Conservation (phyloP, 2,113 vertebrate genomes). For the Vireo altiloquus region DNA sequence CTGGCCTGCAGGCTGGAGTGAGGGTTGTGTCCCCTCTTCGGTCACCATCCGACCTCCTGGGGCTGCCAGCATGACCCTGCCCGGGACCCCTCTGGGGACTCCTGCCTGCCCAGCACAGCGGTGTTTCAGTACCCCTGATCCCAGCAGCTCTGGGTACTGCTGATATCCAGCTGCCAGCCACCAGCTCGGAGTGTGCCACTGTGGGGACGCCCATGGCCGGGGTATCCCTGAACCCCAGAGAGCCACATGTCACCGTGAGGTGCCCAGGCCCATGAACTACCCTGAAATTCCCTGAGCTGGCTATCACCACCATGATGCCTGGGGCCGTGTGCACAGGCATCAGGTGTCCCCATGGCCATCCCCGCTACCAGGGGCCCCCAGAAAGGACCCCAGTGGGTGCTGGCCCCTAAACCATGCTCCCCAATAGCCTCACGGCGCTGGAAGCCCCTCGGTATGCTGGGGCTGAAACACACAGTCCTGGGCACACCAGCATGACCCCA, state of each 20-base stretch:
- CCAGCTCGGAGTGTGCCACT: not conserved
- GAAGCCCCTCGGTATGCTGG: not conserved
- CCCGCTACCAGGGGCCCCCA: no score
- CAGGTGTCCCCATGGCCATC: not conserved
- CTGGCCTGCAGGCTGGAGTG: not conserved
- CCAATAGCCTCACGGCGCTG: not conserved
- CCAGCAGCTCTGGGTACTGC: not conserved
- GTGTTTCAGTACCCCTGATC: not conserved
- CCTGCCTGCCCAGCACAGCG: not conserved
- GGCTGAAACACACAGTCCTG: no score
- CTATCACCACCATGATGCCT: not conserved
- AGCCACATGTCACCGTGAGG: accelerated
- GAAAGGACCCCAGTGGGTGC: not conserved
- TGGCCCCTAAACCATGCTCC: not conserved
- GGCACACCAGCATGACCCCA: not conserved
- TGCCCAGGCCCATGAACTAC: not conserved
- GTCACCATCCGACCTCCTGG: no score
- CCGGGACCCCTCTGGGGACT: not conserved
- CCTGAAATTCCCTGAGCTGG: not conserved
- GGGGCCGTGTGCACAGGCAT: no score
- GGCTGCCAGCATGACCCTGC: not conserved
- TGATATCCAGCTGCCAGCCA: not conserved
- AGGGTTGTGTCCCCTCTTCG: accelerated
- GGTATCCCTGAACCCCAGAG: not conserved
- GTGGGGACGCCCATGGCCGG: not conserved